Conservation (phyloP, 2,797 vertebrate genomes). For the Pithecia hirsuta region DNA sequence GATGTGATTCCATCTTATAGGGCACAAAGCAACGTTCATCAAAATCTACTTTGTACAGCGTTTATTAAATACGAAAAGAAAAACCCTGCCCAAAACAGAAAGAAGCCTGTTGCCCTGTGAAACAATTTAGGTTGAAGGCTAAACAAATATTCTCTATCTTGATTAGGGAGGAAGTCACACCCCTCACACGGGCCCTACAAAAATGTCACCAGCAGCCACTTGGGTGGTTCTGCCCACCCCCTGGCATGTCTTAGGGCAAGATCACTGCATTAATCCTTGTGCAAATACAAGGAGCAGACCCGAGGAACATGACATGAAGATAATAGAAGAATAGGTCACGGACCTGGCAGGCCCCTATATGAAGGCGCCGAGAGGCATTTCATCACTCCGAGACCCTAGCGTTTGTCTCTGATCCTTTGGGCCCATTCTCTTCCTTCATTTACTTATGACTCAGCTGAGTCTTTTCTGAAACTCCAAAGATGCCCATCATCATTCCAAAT, state of each 20-base stretch:
- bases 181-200: neutral
- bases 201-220: neutral
- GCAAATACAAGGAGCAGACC: neutral
- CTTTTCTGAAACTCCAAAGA: neutral
- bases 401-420: neutral
- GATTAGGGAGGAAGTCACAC: neutral
- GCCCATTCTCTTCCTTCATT: neutral
- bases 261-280: neutral
- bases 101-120: neutral
- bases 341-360: neutral
- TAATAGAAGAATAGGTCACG: neutral
- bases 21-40: neutral
- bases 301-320: neutral
- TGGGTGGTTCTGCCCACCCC: neutral
- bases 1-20: neutral
- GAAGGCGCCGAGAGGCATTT: too few species aligned
- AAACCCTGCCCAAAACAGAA: neutral
- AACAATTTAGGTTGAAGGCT: neutral
- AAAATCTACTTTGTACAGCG: neutral
- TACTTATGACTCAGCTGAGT: neutral
- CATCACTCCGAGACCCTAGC: neutral
- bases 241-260: neutral
- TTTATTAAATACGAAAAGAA: neutral
- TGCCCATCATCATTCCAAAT: neutral
- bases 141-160: neutral